Base-by-base conservation (phyloP, 2,113 vertebrate species). In the Corvus cornix region DNA sequence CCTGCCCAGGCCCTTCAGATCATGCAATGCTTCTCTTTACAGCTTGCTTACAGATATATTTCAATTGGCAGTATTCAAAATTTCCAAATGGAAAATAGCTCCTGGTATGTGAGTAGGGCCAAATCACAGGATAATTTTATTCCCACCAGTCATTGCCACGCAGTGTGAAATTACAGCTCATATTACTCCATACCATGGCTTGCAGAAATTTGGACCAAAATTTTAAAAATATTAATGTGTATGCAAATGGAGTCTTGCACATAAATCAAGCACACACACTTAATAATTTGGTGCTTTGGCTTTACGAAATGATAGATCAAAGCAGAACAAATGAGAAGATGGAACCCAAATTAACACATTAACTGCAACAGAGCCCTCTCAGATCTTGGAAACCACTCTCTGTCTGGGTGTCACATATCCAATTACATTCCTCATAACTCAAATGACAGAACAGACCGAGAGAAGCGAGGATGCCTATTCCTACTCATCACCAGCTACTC, bases 41-140 rank as follows among this genome's bases (percentile, higher is more conserved):
- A 88, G 76, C 82, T 60, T 59, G 48, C 79, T 74, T n/a, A 39
- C 53, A 86, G 86, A 81, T 84, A 60, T 10, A 55, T 96, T 94
- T 93, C 90, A 87, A 56, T 35, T 76, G 86, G 79, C 22, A 96
- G 90, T 81, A 94, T 84, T 86, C 4, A 23, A 52, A 49, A 93
- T 93, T 97, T 96, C 93, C 90, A 96, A 96, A 95, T 89, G 92
- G 96, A 97, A 95, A 96, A 96, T 97, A 81, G 90, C 92, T 96
- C 74, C 92, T 95, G 83, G 92, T 94, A 46, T 58, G 80, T 76
- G 95, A 89, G 90, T 81, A 75, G 1, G 15, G 83, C 87, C 96
- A 96, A 94, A 94, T 79, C 51, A 39, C 83, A 93, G 86, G 88
- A 89, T 80, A 64, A 72, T 89, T 96, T 89, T 70, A 75, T 96